Conservation (phyloP, 2,797 vertebrate species). For the Sternotherus odoratus region DNA sequence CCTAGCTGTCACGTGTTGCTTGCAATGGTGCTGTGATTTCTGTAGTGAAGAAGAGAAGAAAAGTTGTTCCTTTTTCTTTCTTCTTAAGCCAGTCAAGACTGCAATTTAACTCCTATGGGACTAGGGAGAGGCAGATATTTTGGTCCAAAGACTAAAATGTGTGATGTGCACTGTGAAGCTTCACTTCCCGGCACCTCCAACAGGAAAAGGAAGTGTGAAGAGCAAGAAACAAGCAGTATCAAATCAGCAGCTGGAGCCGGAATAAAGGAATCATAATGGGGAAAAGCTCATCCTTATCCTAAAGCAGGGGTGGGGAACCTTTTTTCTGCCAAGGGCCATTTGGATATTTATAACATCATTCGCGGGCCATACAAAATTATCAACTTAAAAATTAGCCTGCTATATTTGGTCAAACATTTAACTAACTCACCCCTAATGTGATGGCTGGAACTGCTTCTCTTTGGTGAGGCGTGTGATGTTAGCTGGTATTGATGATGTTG, state of each 20-base stretch:
- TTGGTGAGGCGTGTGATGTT: too few relatives aligned
- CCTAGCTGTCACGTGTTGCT: background rate
- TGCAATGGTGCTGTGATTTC: rapidly evolving
- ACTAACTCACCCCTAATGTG: too few relatives aligned
- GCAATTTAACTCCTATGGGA: background rate
- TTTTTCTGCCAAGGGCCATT: too few relatives aligned
- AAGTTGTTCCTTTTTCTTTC: background rate
- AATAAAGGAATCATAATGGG: background rate
- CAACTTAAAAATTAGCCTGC: too few relatives aligned
- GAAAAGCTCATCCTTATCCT: background rate
- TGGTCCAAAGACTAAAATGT: constrained; percentile 9
- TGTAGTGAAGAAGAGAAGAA: background rate
- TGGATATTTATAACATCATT: too few relatives aligned
- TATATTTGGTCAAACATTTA: too few relatives aligned
- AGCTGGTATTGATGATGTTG: too few relatives aligned
- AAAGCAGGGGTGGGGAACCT: too few relatives aligned
- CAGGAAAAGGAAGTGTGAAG: background rate
- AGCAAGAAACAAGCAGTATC: background rate
- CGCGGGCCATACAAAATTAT: too few relatives aligned
- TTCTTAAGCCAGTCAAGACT: background rate
- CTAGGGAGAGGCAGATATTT: background rate
- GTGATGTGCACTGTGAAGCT: constrained; percentile 18
- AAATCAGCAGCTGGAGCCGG: background rate
- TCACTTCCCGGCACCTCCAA: background rate
- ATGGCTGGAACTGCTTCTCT: too few relatives aligned